Evolutionary conservation across 2,797 vertebrate species (phyloP), one percentile per base, ranked within the genome.

Genomic region (Cyclopterus lumpus): DNA sequence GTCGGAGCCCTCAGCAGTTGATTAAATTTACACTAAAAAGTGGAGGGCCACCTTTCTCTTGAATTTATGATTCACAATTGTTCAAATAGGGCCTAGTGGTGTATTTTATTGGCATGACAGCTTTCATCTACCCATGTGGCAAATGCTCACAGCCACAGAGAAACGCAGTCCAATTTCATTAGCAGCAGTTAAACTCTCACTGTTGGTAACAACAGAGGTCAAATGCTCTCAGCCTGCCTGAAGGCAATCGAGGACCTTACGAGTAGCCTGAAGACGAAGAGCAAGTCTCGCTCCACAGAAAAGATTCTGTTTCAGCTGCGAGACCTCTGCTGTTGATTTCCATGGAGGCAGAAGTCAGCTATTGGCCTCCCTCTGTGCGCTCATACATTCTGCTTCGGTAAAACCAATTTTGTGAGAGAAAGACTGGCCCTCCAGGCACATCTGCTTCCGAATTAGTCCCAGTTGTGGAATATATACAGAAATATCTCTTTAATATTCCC

Each of bases 401-500:
- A 91, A 95, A 92, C 86, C 92, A 93, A 90, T 94, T 94, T 91
- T 79, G 80, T 84, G 73, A 36, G 77, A 90, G 88, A 93, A 83
- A 87, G 88, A 88, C 91, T 91, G 81, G 84, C 90, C 94, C 94
- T 90, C 74, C 70, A 89, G 93, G 92, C 92, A 71, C 80, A 89
- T 87, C 75, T 92, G 89, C 90, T 88, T 89, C 86, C 89, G 88
- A 94, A 92, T 93, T 91, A 92, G 88, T 91, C 90, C 90, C 88
- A 88, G 87, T 90, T 88, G 89, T 89, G 77, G 80, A 91, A 93
- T 92, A 90, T 81, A 88, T 80, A 90, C 83, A 85, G 83, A 94
- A 90, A 88, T 91, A 89, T 88, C 89, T 91, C 81, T 89, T 91
- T 93, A 93, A 93, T 90, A 92, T 93, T 92, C 86, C 83, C 82